Evolutionary conservation across 2,888 invertebrate genomes (phyloP).

Genomic region (Lepas anatifera): DNA sequence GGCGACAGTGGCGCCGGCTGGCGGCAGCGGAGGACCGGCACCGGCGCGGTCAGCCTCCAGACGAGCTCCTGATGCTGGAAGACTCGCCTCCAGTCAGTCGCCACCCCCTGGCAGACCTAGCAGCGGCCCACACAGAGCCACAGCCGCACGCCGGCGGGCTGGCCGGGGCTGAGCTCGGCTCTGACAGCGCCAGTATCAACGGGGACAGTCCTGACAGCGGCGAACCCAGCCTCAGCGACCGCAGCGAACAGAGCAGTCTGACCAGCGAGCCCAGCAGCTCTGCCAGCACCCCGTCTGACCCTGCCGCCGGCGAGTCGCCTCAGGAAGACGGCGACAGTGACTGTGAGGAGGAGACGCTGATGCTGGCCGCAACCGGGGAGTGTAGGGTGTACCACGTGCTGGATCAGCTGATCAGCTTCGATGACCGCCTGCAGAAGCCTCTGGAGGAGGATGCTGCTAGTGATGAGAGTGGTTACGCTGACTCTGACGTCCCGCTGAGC

Average conservation of each 20-base stretch:
- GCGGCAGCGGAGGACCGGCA: conserved; percentile 32
- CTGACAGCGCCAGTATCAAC: too few relatives aligned
- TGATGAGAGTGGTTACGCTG: conserved; percentile 85
- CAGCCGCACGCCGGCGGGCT: too few relatives aligned
- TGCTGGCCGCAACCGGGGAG: neutral
- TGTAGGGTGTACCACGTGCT: neutral
- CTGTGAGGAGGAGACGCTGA: conserved; percentile 25
- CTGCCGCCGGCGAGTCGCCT: conserved; percentile 27
- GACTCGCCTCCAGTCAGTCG: neutral
- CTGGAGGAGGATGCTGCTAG: conserved; percentile 51
- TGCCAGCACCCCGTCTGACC: neutral
- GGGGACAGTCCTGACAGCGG: too few relatives aligned
- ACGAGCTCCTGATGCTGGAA: conserved; percentile 12
- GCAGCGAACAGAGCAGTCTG: neutral
- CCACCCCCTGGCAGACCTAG: neutral
- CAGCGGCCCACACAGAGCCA: neutral
- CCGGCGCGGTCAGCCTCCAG: conserved; percentile 14
- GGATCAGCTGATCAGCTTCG: neutral
- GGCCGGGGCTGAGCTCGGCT: too few relatives aligned
- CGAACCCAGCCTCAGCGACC: neutral
- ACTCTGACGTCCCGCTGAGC: conserved; percentile 48
- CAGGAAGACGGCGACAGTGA: conserved; percentile 3
- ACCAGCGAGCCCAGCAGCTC: neutral
- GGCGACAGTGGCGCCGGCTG: conserved; percentile 37
- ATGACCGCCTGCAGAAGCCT: neutral